A percentile compares a stretch with the other conserved stretches of the same genome.
Conservation (phyloP, 2,113 vertebrate genomes). For the Himantopus leucocephalus region DNA sequence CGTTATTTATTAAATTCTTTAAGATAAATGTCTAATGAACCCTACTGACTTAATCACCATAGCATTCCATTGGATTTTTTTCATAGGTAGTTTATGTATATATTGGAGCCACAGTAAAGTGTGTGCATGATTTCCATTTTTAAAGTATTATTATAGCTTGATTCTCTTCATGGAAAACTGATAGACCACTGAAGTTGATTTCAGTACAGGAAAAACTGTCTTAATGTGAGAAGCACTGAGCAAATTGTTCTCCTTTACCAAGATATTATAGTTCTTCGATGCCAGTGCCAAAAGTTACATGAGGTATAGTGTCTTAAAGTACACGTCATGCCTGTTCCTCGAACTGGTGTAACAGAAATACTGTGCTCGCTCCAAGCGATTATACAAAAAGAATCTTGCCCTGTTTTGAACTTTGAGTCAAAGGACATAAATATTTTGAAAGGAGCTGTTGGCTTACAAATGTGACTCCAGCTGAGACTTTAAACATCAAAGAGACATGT, state of each 20-base stretch:
- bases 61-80: neutral
- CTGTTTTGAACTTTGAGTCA: slow-evolving; percentile 55
- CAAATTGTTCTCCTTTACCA: neutral
- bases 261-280: neutral
- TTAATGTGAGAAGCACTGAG: neutral
- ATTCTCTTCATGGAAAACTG: neutral
- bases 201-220: neutral
- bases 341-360: neutral
- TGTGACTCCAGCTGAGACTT: slow-evolving; percentile 28
- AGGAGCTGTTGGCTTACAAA: slow-evolving; percentile 24
- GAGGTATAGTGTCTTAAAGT: neutral
- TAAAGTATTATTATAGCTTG: neutral
- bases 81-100: neutral
- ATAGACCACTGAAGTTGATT: neutral
- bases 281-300: neutral
- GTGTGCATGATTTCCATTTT: neutral
- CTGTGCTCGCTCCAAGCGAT: neutral
- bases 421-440: slow-evolving; percentile 60
- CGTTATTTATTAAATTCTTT: neutral
- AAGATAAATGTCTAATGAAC: neutral
- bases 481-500: slow-evolving; percentile 9
- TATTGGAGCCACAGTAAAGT: neutral
- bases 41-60: neutral
- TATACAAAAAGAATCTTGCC: slow-evolving; percentile 11
- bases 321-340: neutral